Evolutionary conservation across 2,888 invertebrate genomes (phyloP), one percentile per base, ranked within the genome.

Genomic region (Macrosoma leucophasiata): DNA sequence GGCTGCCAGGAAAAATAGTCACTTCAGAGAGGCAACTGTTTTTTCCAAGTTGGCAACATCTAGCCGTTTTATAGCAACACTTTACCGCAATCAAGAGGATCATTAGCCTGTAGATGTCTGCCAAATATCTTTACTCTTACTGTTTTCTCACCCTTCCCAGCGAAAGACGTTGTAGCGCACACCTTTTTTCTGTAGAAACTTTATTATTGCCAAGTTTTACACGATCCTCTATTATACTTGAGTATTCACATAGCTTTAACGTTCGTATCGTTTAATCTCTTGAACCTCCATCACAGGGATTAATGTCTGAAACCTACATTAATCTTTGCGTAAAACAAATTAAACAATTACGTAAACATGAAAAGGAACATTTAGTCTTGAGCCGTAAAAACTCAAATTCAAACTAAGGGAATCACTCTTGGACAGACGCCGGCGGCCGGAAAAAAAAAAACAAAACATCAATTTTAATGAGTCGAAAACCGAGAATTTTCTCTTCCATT

Each of bases 61-160:
- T 62, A 70, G 76, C 74, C 75, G 70, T 70, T 78, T 79, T 78
- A 79, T 75, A 68, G 81, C 72, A 74, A 76, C 81, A 75, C 73
- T 84, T 84, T 73, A 73, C 81, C 81, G 63, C 79, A 84, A 84
- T 82, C 79, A 81, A 74, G 69, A 61, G 79, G 77, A 79, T 84
- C 81, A 84, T 84, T 84, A 84, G 79, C 74, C 67, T 63, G 73
- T 68, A 73, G 71, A 73, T 67, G 76, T 68, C 79, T 79, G 84
- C 82, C 82, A 84, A 84, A 82, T 82, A 77, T 79, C 75, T 74
- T 68, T 57, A 71, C 66, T 71, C 55, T 55, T 58, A 56, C 61
- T 71, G 69, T 69, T 70, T 74, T 75, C 74, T 67, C 78, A 75
- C 78, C 71, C 72, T 71, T 69, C 65, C 65, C 66, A 62, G 69